Percentiles rank a stretch among this genome's conserved stretches.
Evolutionary conservation across 2,113 vertebrate genomes (phyloP).

Genomic region (Daubentonia madagascariensis): DNA sequence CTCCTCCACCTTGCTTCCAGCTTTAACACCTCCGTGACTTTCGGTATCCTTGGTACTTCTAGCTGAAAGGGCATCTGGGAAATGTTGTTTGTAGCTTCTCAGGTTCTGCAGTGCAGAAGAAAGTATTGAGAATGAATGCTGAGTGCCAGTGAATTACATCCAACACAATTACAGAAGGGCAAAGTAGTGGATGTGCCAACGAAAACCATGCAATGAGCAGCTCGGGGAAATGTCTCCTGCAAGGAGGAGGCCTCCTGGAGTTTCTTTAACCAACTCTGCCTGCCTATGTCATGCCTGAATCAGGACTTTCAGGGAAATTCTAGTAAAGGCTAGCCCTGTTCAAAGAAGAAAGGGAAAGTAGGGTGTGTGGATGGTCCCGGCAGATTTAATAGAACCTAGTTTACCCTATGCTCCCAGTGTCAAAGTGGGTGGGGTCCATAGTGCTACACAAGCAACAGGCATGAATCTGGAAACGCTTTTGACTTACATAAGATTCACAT

Average conservation of each 20-base stretch:
- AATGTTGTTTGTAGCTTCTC: neutral
- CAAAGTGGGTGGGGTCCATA: neutral
- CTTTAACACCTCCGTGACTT: neutral
- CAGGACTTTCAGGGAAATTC: neutral
- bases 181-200: neutral
- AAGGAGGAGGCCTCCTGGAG: neutral
- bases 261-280: neutral
- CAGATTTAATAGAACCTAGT: neutral
- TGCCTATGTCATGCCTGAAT: neutral
- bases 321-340: neutral
- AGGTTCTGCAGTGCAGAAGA: neutral
- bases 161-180: neutral
- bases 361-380: neutral
- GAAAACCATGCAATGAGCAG: fast-evolving
- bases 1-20: neutral
- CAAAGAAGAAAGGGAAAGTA: neutral
- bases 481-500: neutral
- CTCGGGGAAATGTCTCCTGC: neutral
- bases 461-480: neutral
- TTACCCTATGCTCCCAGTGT: neutral
- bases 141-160: too few relatives aligned
- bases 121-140: neutral
- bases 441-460: neutral
- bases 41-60: neutral
- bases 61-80: neutral